Conservation (phyloP, 1,140 invertebrate genomes). For the Stegodyphus dumicola region DNA sequence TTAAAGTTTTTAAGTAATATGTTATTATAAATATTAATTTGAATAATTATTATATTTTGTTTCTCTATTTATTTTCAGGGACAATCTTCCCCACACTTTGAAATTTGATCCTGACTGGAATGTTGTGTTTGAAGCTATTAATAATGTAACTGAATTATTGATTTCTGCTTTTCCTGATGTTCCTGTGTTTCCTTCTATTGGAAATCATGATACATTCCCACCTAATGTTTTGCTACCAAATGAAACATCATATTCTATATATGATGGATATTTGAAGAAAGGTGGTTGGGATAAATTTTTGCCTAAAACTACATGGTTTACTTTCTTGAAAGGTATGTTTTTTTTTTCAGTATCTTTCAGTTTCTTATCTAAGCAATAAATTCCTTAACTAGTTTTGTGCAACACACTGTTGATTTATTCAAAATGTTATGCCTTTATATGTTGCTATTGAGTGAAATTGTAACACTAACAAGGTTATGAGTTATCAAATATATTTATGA, state of each 20-base stretch:
- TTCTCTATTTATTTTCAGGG: conserved; percentile 64
- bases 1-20: too few relatives aligned
- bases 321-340: conserved; percentile 32
- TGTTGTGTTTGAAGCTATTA: conserved; percentile 64
- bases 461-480: too few relatives aligned
- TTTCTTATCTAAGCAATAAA: too few relatives aligned
- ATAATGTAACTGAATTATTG: conserved; percentile 67
- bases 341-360: background rate
- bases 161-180: conserved; percentile 65
- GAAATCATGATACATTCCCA: conserved; percentile 69
- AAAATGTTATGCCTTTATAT: too few relatives aligned
- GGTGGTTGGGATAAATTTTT: conserved; percentile 66
- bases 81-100: conserved; percentile 68
- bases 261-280: conserved; percentile 65
- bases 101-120: conserved; percentile 64
- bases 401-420: too few relatives aligned
- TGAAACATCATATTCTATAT: conserved; percentile 63
- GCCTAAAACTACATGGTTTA: conserved; percentile 25
- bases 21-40: background rate
- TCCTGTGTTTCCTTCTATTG: conserved; percentile 68
- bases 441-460: too few relatives aligned
- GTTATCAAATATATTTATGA: too few relatives aligned
- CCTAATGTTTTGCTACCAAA: conserved; percentile 22
- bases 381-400: too few relatives aligned
- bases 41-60: too few relatives aligned